Evolutionary conservation across 2,888 invertebrate species (phyloP), one percentile per base, ranked within the genome.

Genomic region (Lampropteryx suffumata): DNA sequence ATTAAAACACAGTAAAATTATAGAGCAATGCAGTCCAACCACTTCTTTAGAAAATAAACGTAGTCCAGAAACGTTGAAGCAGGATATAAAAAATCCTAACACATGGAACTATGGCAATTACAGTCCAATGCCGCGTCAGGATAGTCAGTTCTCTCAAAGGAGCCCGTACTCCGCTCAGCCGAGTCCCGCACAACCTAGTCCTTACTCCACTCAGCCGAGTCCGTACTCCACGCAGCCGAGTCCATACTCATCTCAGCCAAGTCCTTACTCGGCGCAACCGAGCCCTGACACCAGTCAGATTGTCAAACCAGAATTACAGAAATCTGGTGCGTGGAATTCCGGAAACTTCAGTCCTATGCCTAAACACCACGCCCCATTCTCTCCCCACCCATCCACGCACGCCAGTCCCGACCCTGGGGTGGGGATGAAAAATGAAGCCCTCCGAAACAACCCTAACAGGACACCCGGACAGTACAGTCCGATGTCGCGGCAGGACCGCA

Each of bases 271-370:
- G 2, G 88, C 89, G 2, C 88, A 88, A 64, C 88, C 88, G 36
- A 89, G 89, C 48, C 89, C 89, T 12, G 89, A 90, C 59, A 90
- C 90, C 33, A 89, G 89, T 59, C 89, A 89, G 70, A 89, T 89
- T 41, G 80, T 82, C 9, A 89, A 89, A 62, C 67, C 79, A 5
- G 89, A 89, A 1, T 64, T 84, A 2, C 89, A 82, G 45, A 90
- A 89, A 55, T 62, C 84, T 1, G 76, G 73, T 35, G 77, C 78
- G n/a, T 90, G 90, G 89, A 89, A 88, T 59, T 71, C 84, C 0
- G 90, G 86, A n/a, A 83, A 75, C 60, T 90, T 73, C 43, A 90
- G 90, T 58, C 89, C 90, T 1, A 84, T 90, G 83, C 82, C 88
- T 10, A 90, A 90, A 69, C 88, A 90, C 40, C 86, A 85, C 46